Evolutionary conservation across 2,113 vertebrate genomes (phyloP), one percentile per base, ranked within the genome.

Genomic region (Lasiurus cinereus): DNA sequence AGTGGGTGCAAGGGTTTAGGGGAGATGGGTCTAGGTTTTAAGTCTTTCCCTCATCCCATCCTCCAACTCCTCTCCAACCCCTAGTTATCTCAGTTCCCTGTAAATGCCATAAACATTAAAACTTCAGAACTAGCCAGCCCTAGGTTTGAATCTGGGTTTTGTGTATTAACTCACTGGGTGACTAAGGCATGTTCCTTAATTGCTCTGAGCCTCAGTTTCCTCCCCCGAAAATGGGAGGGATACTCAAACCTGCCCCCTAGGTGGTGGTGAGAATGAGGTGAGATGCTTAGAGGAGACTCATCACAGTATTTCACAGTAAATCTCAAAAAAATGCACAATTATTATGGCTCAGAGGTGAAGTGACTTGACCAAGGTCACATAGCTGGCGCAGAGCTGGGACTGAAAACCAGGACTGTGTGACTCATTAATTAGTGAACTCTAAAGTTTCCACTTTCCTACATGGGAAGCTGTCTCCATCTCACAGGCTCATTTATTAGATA

Each of bases 281-380:
- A 92, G 54, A 79, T 8, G 27, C n/a, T 69, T 36, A 14, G 1
- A 33, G 43, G 33, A 27, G 72, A 8, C 19, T 73, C 27, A 62
- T 36, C 74, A 72, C 39, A 50, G 48, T 43, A 31, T 16, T 82
- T 8, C 54, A 64, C 0, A 46, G 78, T 21, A 46, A 59, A 66
- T 83, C 82, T 91, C 31, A 48, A 90, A 88, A 39, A 39, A 88
- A 85, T 22, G 8, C 36, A 36, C 54, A 8, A 72, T 70, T 88
- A 62, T 86, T 67, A 54, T 18, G 54, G 27, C 36, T 89, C 6
- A 10, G 50, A 94, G 59, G 54, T 82, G 22, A 88, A 86, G 59
- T 83, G 94, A 59, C 29, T 93, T 93, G n/a, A 29, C 59, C 73
- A 69, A 85, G 83, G 78, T 69, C 39, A 79, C 54, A 52, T 2